Base-by-base conservation (phyloP, 2,797 vertebrate species). In the Leuciscus waleckii region DNA sequence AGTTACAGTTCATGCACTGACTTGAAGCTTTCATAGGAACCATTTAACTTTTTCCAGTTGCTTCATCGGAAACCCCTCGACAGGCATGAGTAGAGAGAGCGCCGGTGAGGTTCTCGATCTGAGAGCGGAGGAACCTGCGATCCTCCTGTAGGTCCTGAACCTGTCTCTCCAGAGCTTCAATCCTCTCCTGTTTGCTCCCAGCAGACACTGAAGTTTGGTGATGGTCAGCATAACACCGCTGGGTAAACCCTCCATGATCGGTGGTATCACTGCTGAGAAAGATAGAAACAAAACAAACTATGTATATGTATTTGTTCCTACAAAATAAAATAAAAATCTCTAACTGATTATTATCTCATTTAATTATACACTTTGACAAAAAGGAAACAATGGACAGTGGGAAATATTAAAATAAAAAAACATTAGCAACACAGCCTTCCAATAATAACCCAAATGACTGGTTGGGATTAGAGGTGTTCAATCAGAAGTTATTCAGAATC, bases 111-210 rank as follows among this genome's bases (percentile, higher is more conserved):
- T 95, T 95, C 87, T 95, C 94, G 0, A 95, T 94, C 88, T 95
- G 95, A 84, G 90, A 92, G 82, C 94, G 90, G 37, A 95, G 94
- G 90, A 95, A 95, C 90, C 92, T 93, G 88, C 94, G 93, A 90
- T 95, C 95, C 89, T 95, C 94, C 92, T 94, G 93, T 82, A 95
- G 92, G 88, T 95, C 95, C 32, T 95, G 94, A 87, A 95, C 94
- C 91, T 95, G 95, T 1, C 90, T 85, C 91, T 95, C 94, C 90
- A 95, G 90, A 0, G 92, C 90, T 0, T 75, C 71, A 32, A 95
- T 94, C 87, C 92, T 93, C 90, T 95, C 94, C 91, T 95, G 93
- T 69, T 94, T 95, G 90, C 90, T 93, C 89, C 94, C 89, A 95
- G 90, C 91, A 94, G 91, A 89, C 95, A 95, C 88, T 95, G 93